Conservation (phyloP, 2,797 vertebrate genomes). For the Pyrrhura leucotis region DNA sequence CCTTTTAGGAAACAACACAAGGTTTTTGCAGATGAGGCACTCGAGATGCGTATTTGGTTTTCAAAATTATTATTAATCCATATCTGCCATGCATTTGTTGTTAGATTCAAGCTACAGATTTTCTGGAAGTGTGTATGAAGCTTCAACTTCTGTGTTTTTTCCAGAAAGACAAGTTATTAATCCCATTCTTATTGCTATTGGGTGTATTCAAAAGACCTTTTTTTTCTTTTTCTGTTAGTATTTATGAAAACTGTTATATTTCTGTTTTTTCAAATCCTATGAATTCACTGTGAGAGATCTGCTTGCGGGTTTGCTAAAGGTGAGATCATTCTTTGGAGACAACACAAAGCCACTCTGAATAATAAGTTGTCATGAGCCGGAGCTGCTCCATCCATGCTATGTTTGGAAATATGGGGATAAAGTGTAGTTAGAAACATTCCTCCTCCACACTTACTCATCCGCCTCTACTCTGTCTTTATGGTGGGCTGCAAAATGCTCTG, state of each 20-base stretch:
- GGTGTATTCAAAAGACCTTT: neutral
- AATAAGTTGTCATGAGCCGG: neutral
- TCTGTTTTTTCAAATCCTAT: neutral
- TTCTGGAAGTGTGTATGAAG: neutral
- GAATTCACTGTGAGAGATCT: neutral
- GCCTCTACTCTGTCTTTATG: neutral
- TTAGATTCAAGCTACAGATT: neutral
- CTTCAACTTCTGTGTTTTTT: neutral
- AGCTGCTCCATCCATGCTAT: neutral
- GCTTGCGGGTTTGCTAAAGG: neutral
- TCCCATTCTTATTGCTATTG: neutral
- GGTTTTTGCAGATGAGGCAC: neutral
- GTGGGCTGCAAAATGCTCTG: neutral
- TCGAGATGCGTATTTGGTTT: neutral
- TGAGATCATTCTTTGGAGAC: neutral
- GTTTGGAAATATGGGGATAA: neutral
- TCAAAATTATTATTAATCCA: neutral
- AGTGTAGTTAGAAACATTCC: slow-evolving; percentile 23
- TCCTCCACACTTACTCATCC: slow-evolving; percentile 29
- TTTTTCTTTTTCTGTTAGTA: neutral
- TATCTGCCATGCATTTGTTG: neutral
- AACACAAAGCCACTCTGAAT: neutral
- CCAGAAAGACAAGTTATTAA: neutral
- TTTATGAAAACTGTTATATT: neutral
- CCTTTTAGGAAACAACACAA: neutral